Evolutionary conservation across 2,888 invertebrate species (phyloP).

Genomic region (Oscheius onirici): DNA sequence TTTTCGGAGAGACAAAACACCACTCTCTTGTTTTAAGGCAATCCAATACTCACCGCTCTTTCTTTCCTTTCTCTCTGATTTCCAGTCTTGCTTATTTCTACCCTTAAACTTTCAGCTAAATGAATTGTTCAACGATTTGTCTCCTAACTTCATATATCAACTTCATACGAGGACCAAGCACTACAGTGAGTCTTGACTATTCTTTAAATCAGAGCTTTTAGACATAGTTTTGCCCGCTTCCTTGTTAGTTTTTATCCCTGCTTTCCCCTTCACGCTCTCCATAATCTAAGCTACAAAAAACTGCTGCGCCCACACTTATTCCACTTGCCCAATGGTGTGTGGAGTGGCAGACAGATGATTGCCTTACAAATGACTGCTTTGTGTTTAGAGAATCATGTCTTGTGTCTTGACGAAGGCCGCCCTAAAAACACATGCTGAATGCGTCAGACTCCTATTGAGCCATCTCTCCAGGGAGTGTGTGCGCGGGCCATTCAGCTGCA

Average conservation of each 20-base stretch:
- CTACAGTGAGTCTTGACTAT: conserved; percentile 33
- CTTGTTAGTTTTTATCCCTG: background rate
- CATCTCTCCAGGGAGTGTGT: conserved; percentile 8
- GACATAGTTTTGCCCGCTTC: background rate
- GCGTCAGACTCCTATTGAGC: conserved; percentile 21
- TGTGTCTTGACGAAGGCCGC: background rate
- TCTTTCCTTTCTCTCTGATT: background rate
- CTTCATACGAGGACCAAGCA: conserved; percentile 38
- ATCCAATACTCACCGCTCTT: background rate
- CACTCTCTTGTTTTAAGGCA: background rate
- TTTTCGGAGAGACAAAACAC: no score
- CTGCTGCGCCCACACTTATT: background rate
- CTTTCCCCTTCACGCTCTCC: background rate
- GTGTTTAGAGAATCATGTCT: conserved; percentile 11
- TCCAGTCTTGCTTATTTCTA: background rate
- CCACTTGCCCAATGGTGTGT: conserved; percentile 17
- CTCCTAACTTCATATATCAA: conserved; percentile 47
- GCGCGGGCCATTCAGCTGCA: conserved; percentile 22
- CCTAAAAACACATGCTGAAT: conserved; percentile 24
- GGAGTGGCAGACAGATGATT: conserved; percentile 21
- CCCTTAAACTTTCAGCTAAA: conserved; percentile 11
- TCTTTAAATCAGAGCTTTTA: background rate
- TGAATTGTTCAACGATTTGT: conserved; percentile 54
- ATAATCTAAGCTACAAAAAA: conserved; percentile 3
- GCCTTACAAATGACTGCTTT: conserved; percentile 29